These are phyloP conservation scores for Catotricha subobsoleta DNA, from an alignment of 2,888 invertebrate genomes.

Conservation along the genomic window DNA sequence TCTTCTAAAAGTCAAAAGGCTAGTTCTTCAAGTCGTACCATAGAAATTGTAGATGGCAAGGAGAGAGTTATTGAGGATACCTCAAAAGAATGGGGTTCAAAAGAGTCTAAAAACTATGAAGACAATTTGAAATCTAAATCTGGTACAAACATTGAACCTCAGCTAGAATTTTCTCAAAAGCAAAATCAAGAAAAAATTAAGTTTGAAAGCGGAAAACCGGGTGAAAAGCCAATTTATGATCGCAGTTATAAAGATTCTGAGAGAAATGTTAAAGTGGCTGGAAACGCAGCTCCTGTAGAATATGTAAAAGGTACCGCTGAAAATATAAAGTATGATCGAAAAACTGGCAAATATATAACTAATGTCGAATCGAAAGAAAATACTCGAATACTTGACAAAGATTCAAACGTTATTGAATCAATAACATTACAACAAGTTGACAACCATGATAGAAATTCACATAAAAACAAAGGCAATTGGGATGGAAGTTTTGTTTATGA, in stretches of 20 bases:
- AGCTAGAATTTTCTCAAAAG: constrained; percentile 35
- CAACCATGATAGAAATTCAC: background rate
- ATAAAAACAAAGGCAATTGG: constrained; percentile 6
- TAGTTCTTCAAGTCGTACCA: background rate
- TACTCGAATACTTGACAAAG: constrained; percentile 5
- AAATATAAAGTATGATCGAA: constrained; percentile 9
- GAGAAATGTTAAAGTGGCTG: constrained; percentile 23
- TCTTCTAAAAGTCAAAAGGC: background rate
- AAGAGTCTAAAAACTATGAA: constrained; percentile 30
- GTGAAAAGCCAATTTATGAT: constrained; percentile 29
- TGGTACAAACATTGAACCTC: constrained; percentile 39
- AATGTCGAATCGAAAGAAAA: constrained; percentile 12
- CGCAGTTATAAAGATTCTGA: constrained; percentile 31
- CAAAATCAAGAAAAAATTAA: constrained; percentile 36
- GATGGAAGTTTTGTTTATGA: constrained; percentile 8
- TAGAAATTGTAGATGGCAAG: constrained; percentile 38
- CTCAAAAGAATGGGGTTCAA: constrained; percentile 38
- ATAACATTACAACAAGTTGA: background rate
- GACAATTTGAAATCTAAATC: constrained; percentile 36
- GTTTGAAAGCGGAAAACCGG: constrained; percentile 38
- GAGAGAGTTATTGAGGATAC: constrained; percentile 41
- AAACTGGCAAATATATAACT: constrained; percentile 11
- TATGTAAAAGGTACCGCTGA: constrained; percentile 9
- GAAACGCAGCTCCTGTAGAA: constrained; percentile 16
- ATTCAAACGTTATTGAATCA: background rate